phyloP scores from a whole-genome alignment of 2,113 vertebrate genomes.

The Rhea americana region DNA sequence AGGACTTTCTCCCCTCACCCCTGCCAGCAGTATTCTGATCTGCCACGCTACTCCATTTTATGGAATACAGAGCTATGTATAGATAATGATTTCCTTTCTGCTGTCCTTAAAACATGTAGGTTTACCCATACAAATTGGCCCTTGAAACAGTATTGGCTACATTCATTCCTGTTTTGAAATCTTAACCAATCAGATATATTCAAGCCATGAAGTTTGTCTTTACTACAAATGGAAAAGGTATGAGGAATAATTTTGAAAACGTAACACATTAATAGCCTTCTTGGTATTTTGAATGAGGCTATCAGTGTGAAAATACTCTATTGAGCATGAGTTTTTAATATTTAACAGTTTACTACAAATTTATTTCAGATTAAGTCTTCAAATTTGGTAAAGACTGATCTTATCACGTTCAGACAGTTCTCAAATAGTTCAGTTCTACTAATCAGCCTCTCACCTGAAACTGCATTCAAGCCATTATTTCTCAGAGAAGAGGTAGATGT shows the following conservation, averaged over 20 bases:
- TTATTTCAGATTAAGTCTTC: neutral
- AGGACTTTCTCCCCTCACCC: neutral
- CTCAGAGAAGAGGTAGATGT: slow-evolving; percentile 81
- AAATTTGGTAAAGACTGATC: neutral
- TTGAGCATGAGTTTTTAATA: neutral
- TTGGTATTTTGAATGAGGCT: neutral
- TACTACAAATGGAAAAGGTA: neutral
- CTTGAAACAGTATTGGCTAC: neutral
- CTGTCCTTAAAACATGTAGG: fast-evolving
- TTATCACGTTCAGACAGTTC: neutral
- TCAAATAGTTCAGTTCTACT: neutral
- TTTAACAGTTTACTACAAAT: neutral
- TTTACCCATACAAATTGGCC: neutral
- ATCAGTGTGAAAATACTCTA: neutral
- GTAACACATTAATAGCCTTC: neutral
- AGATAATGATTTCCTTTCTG: neutral
- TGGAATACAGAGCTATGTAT: neutral
- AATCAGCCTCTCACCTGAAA: slow-evolving; percentile 79
- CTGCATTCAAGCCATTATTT: slow-evolving; percentile 80
- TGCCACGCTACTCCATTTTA: neutral
- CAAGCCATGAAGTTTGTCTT: neutral
- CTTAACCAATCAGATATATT: neutral
- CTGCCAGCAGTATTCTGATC: neutral
- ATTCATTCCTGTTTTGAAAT: neutral
- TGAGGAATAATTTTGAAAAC: neutral